Percentiles rank a stretch among this genome's conserved stretches.
Evolutionary conservation across 2,113 vertebrate genomes (phyloP).

Genomic region (Paramormyrops kingsleyae): DNA sequence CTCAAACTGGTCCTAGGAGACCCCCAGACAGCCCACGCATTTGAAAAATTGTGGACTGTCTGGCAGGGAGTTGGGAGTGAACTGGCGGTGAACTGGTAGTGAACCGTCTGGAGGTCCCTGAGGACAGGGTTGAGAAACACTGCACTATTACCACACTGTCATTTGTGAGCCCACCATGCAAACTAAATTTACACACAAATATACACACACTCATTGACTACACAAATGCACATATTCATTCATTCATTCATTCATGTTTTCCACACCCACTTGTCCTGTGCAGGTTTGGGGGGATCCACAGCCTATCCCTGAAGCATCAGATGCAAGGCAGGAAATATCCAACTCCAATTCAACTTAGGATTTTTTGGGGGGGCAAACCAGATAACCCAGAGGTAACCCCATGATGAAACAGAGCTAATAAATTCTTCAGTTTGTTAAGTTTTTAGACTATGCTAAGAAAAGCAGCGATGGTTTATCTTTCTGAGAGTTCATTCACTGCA

Average conservation of each 20-base stretch:
- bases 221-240: background rate
- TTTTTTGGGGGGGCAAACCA: background rate
- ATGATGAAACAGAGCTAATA: background rate
- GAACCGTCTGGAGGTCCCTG: background rate
- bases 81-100: background rate
- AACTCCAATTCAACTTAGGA: background rate
- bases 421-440: background rate
- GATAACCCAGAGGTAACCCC: background rate
- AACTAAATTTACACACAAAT: background rate
- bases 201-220: background rate
- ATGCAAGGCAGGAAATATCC: background rate
- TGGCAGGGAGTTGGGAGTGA: background rate
- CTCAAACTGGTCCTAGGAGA: background rate
- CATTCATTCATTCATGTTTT: background rate
- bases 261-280: background rate
- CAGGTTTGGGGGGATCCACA: background rate
- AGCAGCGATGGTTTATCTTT: background rate
- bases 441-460: background rate
- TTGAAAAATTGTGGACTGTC: background rate
- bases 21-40: background rate
- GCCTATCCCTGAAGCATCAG: background rate
- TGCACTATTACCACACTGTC: background rate
- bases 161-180: background rate
- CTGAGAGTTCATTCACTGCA: background rate
- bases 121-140: background rate